A percentile compares a stretch with the other conserved stretches of the same genome.
These are phyloP conservation scores for Passer domesticus DNA, from an alignment of 2,113 vertebrate genomes.

Conservation along the genomic window DNA sequence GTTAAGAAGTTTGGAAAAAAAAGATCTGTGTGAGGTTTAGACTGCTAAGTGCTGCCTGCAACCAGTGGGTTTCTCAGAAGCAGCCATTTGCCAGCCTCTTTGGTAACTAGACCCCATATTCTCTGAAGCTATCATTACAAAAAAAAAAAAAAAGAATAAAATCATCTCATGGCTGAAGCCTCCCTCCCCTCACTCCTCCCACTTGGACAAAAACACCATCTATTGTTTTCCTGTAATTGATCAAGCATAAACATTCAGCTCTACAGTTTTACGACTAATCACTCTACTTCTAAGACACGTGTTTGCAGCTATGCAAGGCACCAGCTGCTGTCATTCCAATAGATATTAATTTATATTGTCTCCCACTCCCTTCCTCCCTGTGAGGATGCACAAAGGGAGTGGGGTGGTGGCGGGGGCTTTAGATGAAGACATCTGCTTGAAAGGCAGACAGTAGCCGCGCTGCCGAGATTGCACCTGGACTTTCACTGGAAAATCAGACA, in stretches of 20 bases:
- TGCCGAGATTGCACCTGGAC: slow-evolving; percentile 71
- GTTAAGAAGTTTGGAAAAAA: background rate
- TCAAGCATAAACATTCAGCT: slow-evolving; percentile 62
- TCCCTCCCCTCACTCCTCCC: slow-evolving; percentile 11
- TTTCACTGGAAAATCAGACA: slow-evolving; percentile 47
- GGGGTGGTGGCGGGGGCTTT: slow-evolving; percentile 39
- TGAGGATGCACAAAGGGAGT: slow-evolving; percentile 53
- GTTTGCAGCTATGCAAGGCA: slow-evolving; percentile 72
- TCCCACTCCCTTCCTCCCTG: slow-evolving; percentile 55
- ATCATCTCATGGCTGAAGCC: background rate
- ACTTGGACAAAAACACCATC: background rate
- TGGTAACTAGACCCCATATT: background rate
- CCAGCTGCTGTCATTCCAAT: slow-evolving; percentile 81
- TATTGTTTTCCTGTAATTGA: slow-evolving; percentile 60
- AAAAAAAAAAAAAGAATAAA: background rate
- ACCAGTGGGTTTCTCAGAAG: background rate
- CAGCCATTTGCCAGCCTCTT: background rate
- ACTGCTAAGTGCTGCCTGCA: background rate
- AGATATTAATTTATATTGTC: slow-evolving; percentile 82
- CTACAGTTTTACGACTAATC: slow-evolving; percentile 61
- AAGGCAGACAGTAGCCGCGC: slow-evolving; percentile 47
- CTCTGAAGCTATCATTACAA: slow-evolving; percentile 4
- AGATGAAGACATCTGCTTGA: slow-evolving; percentile 76
- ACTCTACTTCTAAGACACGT: slow-evolving; percentile 72
- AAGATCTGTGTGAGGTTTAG: background rate